These are phyloP conservation scores for Caradrina clavipalpis DNA, from an alignment of 2,888 invertebrate genomes.

Conservation along the genomic window DNA sequence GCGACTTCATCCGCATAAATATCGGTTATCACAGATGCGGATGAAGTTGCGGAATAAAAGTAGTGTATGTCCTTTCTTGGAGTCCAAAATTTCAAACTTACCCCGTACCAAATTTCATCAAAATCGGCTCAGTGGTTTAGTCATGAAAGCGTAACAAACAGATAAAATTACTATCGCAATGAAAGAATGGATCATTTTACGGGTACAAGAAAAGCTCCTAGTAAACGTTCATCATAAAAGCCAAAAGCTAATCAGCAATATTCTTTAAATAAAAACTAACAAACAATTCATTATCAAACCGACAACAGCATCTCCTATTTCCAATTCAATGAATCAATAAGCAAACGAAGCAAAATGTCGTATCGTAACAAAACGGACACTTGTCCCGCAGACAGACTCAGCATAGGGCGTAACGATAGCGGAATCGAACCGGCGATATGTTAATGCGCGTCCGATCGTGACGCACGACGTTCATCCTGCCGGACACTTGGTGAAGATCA, in stretches of 20 bases:
- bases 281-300: neutral
- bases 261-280: neutral
- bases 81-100: no score
- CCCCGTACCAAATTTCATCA: no score
- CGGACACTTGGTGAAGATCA: slow-evolving; percentile 77
- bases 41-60: no score
- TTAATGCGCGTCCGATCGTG: slow-evolving; percentile 89
- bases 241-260: neutral
- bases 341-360: slow-evolving; percentile 15
- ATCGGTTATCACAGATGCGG: no score
- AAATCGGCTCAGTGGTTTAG: no score
- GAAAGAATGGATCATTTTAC: neutral
- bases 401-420: slow-evolving; percentile 75
- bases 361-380: slow-evolving; percentile 54
- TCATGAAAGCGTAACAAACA: no score
- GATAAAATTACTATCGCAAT: no score
- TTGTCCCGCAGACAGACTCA: slow-evolving; percentile 49
- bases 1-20: no score
- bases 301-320: neutral
- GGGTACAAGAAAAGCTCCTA: neutral
- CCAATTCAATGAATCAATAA: neutral
- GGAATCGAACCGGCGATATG: slow-evolving; percentile 88
- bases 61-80: no score
- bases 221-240: neutral
- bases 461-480: slow-evolving; percentile 86